Base-by-base conservation (phyloP, 1,140 invertebrate genomes). In the Drosophila saltans region DNA sequence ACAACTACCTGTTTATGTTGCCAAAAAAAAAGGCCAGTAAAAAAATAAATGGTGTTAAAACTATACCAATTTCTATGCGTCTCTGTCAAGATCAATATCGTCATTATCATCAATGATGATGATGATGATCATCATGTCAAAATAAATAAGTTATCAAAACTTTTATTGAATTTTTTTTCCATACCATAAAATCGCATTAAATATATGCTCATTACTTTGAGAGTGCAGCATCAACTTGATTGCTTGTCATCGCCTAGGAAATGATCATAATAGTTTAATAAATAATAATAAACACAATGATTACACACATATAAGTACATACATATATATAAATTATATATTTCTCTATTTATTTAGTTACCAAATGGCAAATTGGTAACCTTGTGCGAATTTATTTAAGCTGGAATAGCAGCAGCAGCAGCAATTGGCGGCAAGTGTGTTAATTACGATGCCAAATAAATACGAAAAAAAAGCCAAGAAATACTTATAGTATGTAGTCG, bases 381-480 rank as follows among this genome's bases (percentile, higher is more conserved):
- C 82, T 85, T 88, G 82, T 72, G 71, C 69, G 72, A 69, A 73
- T 77, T 83, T 52, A 21, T 52, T 83, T 65, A 66, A 68, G 81
- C 80, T 58, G 63, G 48, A 45, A 11, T 63, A 6, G 43, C 52
- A 64, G 60, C 69, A 79, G 16, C 68, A 6, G 43, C 52, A 64
- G 60, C 69, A 79, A 67, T 80, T 80, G 81, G 69, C 73, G 75
- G 52, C 74, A 67, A 78, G 68, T 24, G 68, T 75, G 82, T 75
- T 85, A 81, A 85, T 86, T 78, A 69, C 71, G 58, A 59, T 55
- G 60, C 52, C 73, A 80, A 84, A 71, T 77, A 62, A 40, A 43
- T 21, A 39, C n/a, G 21, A 59, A 59, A 16, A 16, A 16, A 59
- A 66, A 65, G 45, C 66, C 61, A 57, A 73, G 76, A 69, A 69